These are phyloP conservation scores for Gallinago media DNA, from an alignment of 2,113 vertebrate species.

Conservation along the genomic window DNA sequence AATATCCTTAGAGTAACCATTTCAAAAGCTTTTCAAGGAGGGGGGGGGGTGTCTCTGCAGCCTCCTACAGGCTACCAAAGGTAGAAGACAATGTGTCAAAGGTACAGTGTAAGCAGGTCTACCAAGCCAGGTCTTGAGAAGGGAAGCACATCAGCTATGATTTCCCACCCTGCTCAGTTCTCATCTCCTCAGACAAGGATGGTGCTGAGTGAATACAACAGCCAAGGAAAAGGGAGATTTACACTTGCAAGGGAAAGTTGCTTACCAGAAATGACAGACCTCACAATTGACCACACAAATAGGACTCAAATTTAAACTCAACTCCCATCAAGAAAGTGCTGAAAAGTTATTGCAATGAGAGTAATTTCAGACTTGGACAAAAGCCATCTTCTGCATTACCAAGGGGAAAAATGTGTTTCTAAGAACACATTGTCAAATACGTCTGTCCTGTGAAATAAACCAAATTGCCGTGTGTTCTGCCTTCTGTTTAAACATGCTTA, in stretches of 20 bases:
- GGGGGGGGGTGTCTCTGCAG: neutral
- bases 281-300: neutral
- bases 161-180: neutral
- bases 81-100: neutral
- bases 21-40: neutral
- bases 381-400: neutral
- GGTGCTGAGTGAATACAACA: neutral
- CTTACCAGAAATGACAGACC: neutral
- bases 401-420: neutral
- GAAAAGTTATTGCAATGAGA: neutral
- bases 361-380: neutral
- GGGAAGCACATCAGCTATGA: neutral
- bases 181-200: neutral
- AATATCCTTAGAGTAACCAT: neutral
- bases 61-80: neutral
- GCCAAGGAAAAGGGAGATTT: neutral
- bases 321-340: neutral
- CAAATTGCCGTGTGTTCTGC: neutral
- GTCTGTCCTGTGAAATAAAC: constrained; percentile 28
- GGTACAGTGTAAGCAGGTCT: neutral
- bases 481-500: neutral
- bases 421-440: constrained; percentile 4
- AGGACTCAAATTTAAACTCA: neutral
- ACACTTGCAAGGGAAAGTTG: neutral
- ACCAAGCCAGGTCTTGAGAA: neutral